These are phyloP conservation scores for Pterostichus madidus DNA, from an alignment of 2,888 invertebrate species.

Conservation along the genomic window DNA sequence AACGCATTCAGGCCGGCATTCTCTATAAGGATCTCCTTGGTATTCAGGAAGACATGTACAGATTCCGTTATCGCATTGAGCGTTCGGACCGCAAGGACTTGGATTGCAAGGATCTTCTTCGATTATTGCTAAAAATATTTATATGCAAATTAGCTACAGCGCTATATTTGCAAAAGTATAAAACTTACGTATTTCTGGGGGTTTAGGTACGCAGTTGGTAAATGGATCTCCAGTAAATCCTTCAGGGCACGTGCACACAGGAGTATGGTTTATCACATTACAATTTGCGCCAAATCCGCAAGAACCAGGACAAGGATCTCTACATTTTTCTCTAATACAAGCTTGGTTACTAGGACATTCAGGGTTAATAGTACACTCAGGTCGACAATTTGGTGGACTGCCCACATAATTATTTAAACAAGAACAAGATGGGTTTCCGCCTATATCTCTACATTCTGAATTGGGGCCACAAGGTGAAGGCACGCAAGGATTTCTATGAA, in stretches of 20 bases:
- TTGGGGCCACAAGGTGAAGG: constrained; percentile 88
- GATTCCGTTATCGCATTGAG: constrained; percentile 88
- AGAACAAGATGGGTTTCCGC: constrained; percentile 82
- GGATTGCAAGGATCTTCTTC: constrained; percentile 84
- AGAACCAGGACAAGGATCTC: constrained; percentile 87
- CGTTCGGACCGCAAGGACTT: constrained; percentile 91
- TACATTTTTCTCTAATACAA: constrained; percentile 87
- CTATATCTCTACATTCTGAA: constrained; percentile 83
- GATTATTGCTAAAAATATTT: constrained; percentile 7
- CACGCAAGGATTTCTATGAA: constrained; percentile 80
- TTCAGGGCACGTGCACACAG: constrained; percentile 86
- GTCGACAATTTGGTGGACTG: constrained; percentile 84
- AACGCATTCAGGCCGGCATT: constrained; percentile 87
- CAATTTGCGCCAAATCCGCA: constrained; percentile 88
- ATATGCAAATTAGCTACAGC: background rate
- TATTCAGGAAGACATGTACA: constrained; percentile 89
- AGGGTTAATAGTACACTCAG: constrained; percentile 86
- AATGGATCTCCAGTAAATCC: constrained; percentile 89
- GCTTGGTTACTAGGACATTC: constrained; percentile 87
- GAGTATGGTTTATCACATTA: constrained; percentile 87
- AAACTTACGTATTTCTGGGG: constrained; percentile 70
- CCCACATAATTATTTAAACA: constrained; percentile 84
- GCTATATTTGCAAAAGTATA: background rate
- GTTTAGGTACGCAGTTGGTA: constrained; percentile 81
- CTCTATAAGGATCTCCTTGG: constrained; percentile 87